phyloP scores from a whole-genome alignment of 64 coral and sea anemone genomes.

The Montipora sp. region DNA sequence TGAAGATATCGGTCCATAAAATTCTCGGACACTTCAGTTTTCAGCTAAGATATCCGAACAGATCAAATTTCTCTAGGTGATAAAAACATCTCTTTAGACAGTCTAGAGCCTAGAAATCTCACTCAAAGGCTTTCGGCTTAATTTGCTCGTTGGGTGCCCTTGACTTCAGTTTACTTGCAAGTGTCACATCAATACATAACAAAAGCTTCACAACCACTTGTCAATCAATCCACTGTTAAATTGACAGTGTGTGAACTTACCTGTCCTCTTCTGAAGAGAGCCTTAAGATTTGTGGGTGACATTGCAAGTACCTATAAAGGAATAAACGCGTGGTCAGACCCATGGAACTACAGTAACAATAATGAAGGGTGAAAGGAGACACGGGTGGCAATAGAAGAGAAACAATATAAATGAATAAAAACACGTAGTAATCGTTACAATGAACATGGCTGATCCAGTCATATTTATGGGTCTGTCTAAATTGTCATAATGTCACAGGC shows the following conservation, averaged over 20 bases:
- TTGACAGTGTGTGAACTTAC: neutral
- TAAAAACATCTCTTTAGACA: neutral
- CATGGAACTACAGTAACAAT: neutral
- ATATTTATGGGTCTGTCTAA: too few species aligned
- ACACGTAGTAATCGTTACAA: too few species aligned
- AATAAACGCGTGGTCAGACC: neutral
- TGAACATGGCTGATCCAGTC: too few species aligned
- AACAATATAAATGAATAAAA: too few species aligned
- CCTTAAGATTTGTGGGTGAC: conserved; percentile 21
- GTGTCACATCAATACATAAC: neutral
- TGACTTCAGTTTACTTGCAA: neutral
- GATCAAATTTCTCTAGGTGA: neutral
- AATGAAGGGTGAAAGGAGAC: neutral
- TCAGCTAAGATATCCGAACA: neutral
- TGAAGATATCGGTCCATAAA: too few species aligned
- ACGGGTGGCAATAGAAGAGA: neutral
- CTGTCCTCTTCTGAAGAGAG: conserved; percentile 39
- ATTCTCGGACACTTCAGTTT: too few species aligned
- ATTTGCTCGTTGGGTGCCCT: too few species aligned
- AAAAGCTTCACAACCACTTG: neutral
- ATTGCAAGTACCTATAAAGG: conserved; percentile 11
- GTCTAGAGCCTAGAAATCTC: too few species aligned
- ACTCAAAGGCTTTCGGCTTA: too few species aligned
- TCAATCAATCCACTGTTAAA: neutral
- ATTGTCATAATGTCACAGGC: too few species aligned